phyloP scores from a whole-genome alignment of 2,797 vertebrate genomes.

The Masticophis lateralis region DNA sequence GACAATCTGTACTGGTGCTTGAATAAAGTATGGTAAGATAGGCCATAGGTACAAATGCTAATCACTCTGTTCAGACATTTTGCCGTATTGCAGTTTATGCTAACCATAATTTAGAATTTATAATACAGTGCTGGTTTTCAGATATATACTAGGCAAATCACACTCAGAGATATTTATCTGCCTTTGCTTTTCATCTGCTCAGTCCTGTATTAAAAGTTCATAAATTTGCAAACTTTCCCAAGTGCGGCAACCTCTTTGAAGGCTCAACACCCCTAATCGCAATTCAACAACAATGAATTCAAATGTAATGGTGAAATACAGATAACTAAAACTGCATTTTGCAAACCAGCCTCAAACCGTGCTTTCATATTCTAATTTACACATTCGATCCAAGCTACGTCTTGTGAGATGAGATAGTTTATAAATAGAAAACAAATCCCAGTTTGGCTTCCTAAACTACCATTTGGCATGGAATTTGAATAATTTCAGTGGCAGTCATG shows the following conservation, averaged over 20 bases:
- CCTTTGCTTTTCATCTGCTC: background rate
- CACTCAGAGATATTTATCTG: background rate
- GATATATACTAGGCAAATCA: background rate
- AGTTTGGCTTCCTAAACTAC: background rate
- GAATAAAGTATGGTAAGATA: background rate
- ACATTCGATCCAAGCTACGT: background rate
- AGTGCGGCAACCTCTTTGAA: background rate
- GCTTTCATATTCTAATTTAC: background rate
- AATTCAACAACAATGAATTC: background rate
- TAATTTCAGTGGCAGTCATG: background rate
- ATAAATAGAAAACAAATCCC: background rate
- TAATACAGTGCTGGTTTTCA: background rate
- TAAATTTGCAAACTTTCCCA: background rate
- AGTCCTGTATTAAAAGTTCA: background rate
- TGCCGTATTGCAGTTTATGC: background rate
- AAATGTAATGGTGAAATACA: background rate
- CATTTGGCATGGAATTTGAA: background rate
- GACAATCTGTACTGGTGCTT: background rate
- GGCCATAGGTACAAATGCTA: background rate
- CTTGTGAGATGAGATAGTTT: background rate
- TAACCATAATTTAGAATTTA: background rate
- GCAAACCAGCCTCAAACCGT: background rate
- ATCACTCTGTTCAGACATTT: background rate
- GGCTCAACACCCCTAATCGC: background rate
- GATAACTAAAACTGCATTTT: background rate